These are phyloP conservation scores for Platysteira castanea DNA, from an alignment of 2,113 vertebrate genomes.

Conservation along the genomic window DNA sequence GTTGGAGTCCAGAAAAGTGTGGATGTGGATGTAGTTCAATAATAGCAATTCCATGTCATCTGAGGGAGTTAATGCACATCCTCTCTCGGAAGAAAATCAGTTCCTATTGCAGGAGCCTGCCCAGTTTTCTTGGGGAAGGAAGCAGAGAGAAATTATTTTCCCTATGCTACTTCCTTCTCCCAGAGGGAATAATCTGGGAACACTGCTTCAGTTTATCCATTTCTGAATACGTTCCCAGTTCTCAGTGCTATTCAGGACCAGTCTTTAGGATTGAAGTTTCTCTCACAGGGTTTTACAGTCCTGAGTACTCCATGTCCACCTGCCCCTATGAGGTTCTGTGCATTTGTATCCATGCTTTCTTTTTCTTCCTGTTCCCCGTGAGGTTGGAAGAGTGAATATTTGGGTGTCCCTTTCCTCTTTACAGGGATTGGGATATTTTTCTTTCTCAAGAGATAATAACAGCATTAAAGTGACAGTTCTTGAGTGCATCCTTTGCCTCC, in stretches of 20 bases:
- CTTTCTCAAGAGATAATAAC: neutral
- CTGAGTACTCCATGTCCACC: neutral
- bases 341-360: neutral
- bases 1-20: neutral
- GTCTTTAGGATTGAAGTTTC: neutral
- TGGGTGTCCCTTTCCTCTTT: neutral
- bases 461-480: neutral
- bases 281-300: neutral
- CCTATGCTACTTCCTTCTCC: neutral
- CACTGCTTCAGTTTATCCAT: neutral
- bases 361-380: neutral
- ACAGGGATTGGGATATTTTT: neutral
- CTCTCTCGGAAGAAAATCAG: neutral
- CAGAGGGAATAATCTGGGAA: neutral
- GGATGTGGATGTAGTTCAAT: neutral
- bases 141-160: neutral
- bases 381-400: neutral
- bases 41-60: neutral
- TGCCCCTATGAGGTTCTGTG: rapidly evolving
- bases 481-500: neutral
- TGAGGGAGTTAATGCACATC: neutral
- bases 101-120: neutral
- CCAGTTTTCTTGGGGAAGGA: neutral
- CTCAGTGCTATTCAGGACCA: neutral
- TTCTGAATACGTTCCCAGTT: neutral